Conservation (phyloP, 2,113 vertebrate species). For the Lucifuga dentata region DNA sequence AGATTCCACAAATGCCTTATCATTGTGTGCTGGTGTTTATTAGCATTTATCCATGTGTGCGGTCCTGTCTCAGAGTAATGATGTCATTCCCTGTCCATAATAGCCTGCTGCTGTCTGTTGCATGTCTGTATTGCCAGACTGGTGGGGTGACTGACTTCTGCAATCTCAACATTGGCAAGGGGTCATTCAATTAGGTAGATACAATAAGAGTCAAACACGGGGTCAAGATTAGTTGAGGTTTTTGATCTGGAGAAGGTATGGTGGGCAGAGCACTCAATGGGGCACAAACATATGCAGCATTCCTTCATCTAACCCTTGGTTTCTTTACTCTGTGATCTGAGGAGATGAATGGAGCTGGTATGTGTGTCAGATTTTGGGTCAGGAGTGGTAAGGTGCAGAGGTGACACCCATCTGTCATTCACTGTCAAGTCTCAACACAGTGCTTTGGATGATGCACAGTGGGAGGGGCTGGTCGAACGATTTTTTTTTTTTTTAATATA, state of each 20-base stretch:
- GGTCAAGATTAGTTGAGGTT: constrained; percentile 42
- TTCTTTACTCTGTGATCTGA: constrained; percentile 41
- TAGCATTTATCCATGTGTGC: constrained; percentile 69
- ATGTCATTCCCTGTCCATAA: constrained; percentile 58
- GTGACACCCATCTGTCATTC: constrained; percentile 19
- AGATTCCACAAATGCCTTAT: constrained; percentile 78
- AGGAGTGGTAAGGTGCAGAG: constrained; percentile 1
- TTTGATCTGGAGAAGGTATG: constrained; percentile 45
- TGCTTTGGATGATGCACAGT: background rate
- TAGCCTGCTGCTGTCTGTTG: constrained; percentile 55
- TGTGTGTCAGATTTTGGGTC: constrained; percentile 16
- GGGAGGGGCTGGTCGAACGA: too few species aligned
- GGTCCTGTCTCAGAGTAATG: constrained; percentile 47
- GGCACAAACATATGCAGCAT: constrained; percentile 43
- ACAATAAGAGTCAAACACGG: constrained; percentile 60
- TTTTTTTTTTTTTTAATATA: too few species aligned
- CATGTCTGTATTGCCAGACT: constrained; percentile 43
- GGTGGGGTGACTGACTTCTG: constrained; percentile 58
- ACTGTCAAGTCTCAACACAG: constrained; percentile 3
- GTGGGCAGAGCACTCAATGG: constrained; percentile 21
- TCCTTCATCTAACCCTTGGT: constrained; percentile 53
- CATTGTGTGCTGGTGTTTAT: constrained; percentile 67
- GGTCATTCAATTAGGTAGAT: constrained; percentile 60
- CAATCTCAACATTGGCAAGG: constrained; percentile 33
- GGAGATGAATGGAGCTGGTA: constrained; percentile 19